These are phyloP conservation scores for Punctoribates punctum DNA, from an alignment of 2,888 invertebrate species.

Conservation along the genomic window DNA sequence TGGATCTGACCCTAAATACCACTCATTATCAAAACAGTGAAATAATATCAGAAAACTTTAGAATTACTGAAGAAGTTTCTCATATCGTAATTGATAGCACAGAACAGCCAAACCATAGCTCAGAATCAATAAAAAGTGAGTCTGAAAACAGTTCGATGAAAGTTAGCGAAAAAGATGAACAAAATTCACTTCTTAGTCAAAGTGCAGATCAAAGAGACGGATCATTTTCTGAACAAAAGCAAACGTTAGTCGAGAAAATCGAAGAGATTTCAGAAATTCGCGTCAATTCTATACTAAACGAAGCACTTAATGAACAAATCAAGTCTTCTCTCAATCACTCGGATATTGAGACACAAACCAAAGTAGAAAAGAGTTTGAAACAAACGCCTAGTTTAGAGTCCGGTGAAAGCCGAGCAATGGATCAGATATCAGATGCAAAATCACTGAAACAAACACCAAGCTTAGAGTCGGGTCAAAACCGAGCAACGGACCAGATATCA, in stretches of 20 bases:
- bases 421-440: neutral
- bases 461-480: neutral
- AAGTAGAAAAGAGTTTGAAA: neutral
- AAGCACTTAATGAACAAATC: no score
- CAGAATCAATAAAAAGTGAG: neutral
- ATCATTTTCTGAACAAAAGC: neutral
- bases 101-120: neutral
- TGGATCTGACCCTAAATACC: neutral
- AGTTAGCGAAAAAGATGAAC: neutral
- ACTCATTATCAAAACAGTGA: neutral
- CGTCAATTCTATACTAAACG: no score
- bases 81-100: neutral
- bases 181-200: neutral
- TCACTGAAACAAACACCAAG: neutral
- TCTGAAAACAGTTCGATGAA: neutral
- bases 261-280: no score
- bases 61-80: neutral
- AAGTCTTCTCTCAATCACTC: no score
- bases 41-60: neutral
- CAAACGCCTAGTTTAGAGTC: neutral
- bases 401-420: neutral
- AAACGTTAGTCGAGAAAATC: neutral
- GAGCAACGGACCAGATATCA: neutral
- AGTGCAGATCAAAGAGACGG: neutral
- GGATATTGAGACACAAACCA: neutral